phyloP scores from a whole-genome alignment of 2,888 invertebrate genomes.

The Athalia rosae region DNA sequence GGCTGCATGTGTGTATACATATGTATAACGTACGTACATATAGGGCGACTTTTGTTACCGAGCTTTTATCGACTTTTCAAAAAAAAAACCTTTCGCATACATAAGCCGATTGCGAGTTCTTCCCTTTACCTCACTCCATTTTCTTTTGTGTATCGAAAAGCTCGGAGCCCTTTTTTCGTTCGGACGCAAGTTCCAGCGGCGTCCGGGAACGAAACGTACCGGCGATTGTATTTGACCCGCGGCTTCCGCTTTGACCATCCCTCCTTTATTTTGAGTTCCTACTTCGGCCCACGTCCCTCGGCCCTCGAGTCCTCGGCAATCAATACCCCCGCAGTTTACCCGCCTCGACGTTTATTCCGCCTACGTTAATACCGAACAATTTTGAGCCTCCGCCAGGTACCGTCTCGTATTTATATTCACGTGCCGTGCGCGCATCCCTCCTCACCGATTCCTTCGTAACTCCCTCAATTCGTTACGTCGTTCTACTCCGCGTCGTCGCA shows the following conservation, averaged over 20 bases:
- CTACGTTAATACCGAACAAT: slow-evolving; percentile 38
- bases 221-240: slow-evolving; percentile 15
- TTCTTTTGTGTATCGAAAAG: neutral
- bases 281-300: slow-evolving; percentile 11
- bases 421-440: neutral
- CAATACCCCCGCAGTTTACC: slow-evolving; percentile 26
- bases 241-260: neutral
- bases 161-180: too few species aligned
- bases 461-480: too few species aligned
- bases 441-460: neutral
- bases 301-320: slow-evolving; percentile 10
- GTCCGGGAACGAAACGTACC: neutral
- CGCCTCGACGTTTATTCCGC: slow-evolving; percentile 31
- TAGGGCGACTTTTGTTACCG: too few species aligned
- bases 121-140: neutral
- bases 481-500: too few species aligned
- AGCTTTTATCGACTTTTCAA: too few species aligned
- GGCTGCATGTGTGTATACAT: too few species aligned
- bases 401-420: neutral
- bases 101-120: neutral
- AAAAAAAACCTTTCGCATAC: too few species aligned
- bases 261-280: neutral
- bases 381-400: slow-evolving; percentile 1
- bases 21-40: too few species aligned
- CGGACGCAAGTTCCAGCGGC: neutral